A percentile compares a stretch with the other conserved stretches of the same genome.
Evolutionary conservation across 2,113 vertebrate species (phyloP).

Genomic region (Cynocephalus volans): DNA sequence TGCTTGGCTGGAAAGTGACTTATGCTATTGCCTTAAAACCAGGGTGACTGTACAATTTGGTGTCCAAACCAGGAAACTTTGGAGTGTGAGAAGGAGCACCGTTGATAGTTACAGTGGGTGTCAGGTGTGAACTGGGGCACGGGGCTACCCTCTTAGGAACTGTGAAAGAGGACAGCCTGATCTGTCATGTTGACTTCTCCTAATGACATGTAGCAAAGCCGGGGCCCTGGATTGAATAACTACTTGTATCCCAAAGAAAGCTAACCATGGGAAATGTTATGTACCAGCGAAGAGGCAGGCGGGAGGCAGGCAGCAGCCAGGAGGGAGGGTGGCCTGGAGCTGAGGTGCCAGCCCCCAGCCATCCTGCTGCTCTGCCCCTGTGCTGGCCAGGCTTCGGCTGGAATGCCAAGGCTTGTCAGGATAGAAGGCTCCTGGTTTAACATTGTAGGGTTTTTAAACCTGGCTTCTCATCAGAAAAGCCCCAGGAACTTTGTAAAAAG

Average conservation of each 20-base stretch:
- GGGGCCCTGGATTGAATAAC: neutral
- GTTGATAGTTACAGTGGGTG: neutral
- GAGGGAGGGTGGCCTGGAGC: neutral
- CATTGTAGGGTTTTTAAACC: neutral
- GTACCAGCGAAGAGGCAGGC: no score
- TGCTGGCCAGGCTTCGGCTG: neutral
- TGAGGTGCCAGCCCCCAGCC: neutral
- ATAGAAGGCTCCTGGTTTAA: no score
- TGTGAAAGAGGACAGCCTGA: accelerated
- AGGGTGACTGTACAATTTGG: neutral
- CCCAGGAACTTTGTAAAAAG: neutral
- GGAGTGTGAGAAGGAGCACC: neutral
- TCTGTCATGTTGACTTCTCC: neutral
- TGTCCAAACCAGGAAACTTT: neutral
- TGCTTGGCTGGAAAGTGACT: neutral
- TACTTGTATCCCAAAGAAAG: accelerated
- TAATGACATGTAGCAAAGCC: neutral
- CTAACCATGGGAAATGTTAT: accelerated
- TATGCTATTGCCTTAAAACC: neutral
- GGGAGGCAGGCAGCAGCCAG: no score
- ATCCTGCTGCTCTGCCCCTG: no score
- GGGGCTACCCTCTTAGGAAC: no score
- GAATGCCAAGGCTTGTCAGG: neutral
- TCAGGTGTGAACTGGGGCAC: neutral
- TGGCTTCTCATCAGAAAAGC: neutral